Base-by-base conservation (phyloP, 2,797 vertebrate species). In the Falco cherrug region DNA sequence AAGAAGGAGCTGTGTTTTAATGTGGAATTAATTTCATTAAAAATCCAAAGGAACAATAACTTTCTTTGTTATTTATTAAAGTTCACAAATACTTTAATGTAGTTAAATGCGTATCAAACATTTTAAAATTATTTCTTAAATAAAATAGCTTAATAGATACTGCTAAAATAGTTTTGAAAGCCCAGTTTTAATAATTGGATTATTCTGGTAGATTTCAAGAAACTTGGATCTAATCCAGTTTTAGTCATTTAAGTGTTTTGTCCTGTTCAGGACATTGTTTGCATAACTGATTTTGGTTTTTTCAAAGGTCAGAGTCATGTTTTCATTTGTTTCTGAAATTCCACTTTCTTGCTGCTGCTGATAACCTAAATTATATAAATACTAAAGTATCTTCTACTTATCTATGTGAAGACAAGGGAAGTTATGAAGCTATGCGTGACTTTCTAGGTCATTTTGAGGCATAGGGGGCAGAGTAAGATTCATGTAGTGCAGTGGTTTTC, bases 241-340 rank as follows among this genome's bases (percentile, higher is more conserved):
- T 75, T n/a, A 68, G 37, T 70, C 5, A 74, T 71, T 90, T 50
- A 59, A 87, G 50, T 82, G 53, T 89, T 92, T 87, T 76, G 22
- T 28, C 61, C 31, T 87, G 10, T 70, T 96, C 61, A 68, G 60
- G 61, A 70, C 11, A 28, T 39, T 74, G 20, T 84, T 94, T 92
- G 29, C 29, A 31, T 86, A 77, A 69, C 41, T 68, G 39, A 59
- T 91, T 64, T 68, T 77, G 14, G 1, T 28, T 73, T 84, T 92
- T 54, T 65, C 2, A 3, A 56, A 81, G 33, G 50, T 91, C 53
- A 50, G n/a, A 79, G 26, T 78, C 15, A 26, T 57, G 11, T 77
- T 84, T 84, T 87, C 6, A 33, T 60, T 85, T 96, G 41, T 88
- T 91, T 71, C 57, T 69, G 65, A 93, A 85, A 69, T 87, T 86